A percentile compares a stretch with the other conserved stretches of the same genome.
phyloP scores from a whole-genome alignment of 2,797 vertebrate species.

The Lemur catta region DNA sequence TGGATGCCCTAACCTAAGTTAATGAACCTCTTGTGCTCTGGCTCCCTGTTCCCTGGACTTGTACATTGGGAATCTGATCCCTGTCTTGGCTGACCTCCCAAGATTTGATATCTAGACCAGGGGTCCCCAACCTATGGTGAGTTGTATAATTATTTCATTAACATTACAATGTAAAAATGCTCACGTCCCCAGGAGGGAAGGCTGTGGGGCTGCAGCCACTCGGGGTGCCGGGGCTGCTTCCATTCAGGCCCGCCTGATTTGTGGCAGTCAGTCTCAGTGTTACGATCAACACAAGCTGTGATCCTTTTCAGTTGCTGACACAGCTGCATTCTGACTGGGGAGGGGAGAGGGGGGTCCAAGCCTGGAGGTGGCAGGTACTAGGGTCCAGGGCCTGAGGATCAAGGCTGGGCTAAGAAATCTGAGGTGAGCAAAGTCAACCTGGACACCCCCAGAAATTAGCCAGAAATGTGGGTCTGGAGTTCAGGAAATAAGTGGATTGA shows the following conservation, averaged over 20 bases:
- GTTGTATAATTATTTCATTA: no score
- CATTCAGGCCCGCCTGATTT: background rate
- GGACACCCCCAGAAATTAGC: background rate
- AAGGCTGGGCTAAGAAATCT: background rate
- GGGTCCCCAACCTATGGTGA: no score
- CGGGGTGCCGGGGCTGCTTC: background rate
- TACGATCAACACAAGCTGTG: background rate
- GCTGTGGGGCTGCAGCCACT: background rate
- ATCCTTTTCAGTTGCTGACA: background rate
- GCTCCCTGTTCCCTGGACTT: background rate
- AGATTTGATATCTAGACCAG: slow-evolving; percentile 40
- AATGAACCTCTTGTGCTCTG: slow-evolving; percentile 17
- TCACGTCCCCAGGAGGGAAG: background rate
- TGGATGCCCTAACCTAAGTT: background rate
- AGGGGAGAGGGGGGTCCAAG: background rate
- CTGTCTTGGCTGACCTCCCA: slow-evolving; percentile 12
- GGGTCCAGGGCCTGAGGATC: background rate
- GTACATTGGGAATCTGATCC: slow-evolving; percentile 21
- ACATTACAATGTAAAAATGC: no score
- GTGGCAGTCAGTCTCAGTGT: background rate
- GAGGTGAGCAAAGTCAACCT: background rate
- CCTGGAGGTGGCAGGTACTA: background rate
- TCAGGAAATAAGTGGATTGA: background rate
- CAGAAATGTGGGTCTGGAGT: background rate
- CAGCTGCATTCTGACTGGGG: background rate